Evolutionary conservation across 2,888 invertebrate species (phyloP), one percentile per base, ranked within the genome.

Genomic region (Apodemia zela): DNA sequence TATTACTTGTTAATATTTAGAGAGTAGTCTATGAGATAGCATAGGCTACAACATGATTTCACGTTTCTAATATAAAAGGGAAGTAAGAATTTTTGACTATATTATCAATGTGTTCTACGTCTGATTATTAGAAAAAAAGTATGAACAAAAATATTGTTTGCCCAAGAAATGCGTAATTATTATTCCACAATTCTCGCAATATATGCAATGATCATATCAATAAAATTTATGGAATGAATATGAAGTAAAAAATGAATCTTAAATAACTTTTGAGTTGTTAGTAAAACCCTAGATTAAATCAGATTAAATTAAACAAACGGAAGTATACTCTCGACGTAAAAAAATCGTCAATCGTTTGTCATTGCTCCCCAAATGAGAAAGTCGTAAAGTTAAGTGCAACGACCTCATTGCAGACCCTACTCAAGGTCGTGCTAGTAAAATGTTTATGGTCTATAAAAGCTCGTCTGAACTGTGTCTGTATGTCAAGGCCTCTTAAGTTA

Each of bases 381-480:
- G 77, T 81, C 78, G 81, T 84, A 85, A 84, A 82, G 71, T 75
- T 71, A 79, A 79, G 90, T 90, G 89, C 90, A 91, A 84, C 85
- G 87, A 88, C 88, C 90, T 84, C 85, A 82, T 79, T 89, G 89
- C 87, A 90, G 85, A 88, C 89, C 89, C 88, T 84, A 85, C 79
- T 72, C 89, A 89, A 90, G 91, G 90, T 86, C 86, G 88, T 67
- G 87, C 88, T 89, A 90, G 90, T 90, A 90, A 90, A 91, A 89
- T 89, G 89, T 91, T 90, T 90, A 91, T 91, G 85, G 89, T 78
- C 89, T 87, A 90, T 91, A 91, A 91, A 90, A 84, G 73, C 84
- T 81, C 86, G 88, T 86, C 87, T 87, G 83, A 81, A 84, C 78
- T 81, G 84, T 87, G 89, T 89, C 88, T 89, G 82, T 89, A 76